phyloP scores from a whole-genome alignment of 1,140 invertebrate species.

The Pseudachorutes palmiensis region DNA sequence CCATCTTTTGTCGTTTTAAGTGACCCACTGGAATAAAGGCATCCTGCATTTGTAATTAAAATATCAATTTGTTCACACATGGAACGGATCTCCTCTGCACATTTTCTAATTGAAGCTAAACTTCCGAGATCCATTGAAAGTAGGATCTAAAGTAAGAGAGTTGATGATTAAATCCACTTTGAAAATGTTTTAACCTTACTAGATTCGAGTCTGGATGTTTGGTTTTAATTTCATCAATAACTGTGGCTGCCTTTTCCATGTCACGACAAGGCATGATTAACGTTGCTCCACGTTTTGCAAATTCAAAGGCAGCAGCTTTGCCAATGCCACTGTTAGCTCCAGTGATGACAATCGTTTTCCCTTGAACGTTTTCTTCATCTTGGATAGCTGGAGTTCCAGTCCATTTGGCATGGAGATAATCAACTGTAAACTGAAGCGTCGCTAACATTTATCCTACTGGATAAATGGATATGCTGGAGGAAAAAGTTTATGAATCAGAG shows the following conservation, averaged over 20 bases:
- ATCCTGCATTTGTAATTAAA: slow-evolving; percentile 43
- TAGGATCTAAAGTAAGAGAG: not conserved
- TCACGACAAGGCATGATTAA: slow-evolving; percentile 49
- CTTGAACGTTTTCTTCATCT: slow-evolving; percentile 40
- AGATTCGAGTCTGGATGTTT: not conserved
- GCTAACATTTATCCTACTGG: no score
- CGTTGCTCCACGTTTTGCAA: slow-evolving; percentile 42
- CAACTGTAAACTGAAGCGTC: no score
- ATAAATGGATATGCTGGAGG: no score
- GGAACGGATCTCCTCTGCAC: slow-evolving; percentile 53
- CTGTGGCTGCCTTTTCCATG: slow-evolving; percentile 44
- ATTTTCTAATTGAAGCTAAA: slow-evolving; percentile 61
- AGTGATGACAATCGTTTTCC: slow-evolving; percentile 52
- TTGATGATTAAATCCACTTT: not conserved
- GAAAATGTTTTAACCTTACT: not conserved
- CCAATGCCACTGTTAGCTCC: slow-evolving; percentile 58
- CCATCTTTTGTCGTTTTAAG: slow-evolving; percentile 59
- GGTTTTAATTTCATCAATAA: slow-evolving; percentile 43
- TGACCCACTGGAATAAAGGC: not conserved
- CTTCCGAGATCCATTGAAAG: slow-evolving; percentile 59
- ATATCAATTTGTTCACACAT: slow-evolving; percentile 57
- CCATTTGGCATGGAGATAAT: no score
- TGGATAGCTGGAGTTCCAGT: no score
- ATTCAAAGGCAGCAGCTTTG: slow-evolving; percentile 47
- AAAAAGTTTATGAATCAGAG: no score